Evolutionary conservation across 23 tunicate genomes (phyloP).

Genomic region (Corella eumyota): DNA sequence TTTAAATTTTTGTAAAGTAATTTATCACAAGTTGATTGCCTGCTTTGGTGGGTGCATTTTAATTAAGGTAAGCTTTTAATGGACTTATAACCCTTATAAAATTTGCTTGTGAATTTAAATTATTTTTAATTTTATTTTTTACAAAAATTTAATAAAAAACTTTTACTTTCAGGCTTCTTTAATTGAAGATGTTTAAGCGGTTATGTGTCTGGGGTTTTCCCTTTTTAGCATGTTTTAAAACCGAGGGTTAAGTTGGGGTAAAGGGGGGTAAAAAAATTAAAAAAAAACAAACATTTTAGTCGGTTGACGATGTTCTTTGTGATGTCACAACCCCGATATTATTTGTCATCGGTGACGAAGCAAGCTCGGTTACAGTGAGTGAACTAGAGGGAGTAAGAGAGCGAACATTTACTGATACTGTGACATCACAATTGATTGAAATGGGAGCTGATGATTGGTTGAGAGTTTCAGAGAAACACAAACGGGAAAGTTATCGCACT

Average conservation of each 20-base stretch:
- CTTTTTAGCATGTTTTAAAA: slow-evolving; percentile 50
- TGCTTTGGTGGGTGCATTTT: too few relatives aligned
- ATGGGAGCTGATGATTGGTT: slow-evolving; percentile 81
- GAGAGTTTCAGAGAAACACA: slow-evolving; percentile 42
- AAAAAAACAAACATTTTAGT: too few relatives aligned
- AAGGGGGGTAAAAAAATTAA: too few relatives aligned
- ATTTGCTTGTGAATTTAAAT: too few relatives aligned
- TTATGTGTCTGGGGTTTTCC: slow-evolving; percentile 76
- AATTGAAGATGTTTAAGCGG: slow-evolving; percentile 66
- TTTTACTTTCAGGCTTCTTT: slow-evolving; percentile 29
- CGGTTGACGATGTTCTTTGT: slow-evolving; percentile 70
- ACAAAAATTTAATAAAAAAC: too few relatives aligned
- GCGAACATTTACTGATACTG: slow-evolving; percentile 31
- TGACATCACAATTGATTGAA: slow-evolving; percentile 31
- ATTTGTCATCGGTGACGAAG: slow-evolving; percentile 59
- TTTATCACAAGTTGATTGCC: too few relatives aligned
- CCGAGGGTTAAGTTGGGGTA: slow-evolving; percentile 47
- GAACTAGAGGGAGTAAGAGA: slow-evolving; percentile 59
- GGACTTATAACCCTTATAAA: too few relatives aligned
- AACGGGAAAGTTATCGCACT: slow-evolving; percentile 25
- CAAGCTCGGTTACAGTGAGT: slow-evolving; percentile 36
- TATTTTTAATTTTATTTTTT: too few relatives aligned
- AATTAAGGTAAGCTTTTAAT: too few relatives aligned
- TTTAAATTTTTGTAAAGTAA: too few relatives aligned
- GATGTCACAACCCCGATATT: slow-evolving; percentile 62